Evolutionary conservation across 2,113 vertebrate species (phyloP).

Genomic region (Hassar affinis): DNA sequence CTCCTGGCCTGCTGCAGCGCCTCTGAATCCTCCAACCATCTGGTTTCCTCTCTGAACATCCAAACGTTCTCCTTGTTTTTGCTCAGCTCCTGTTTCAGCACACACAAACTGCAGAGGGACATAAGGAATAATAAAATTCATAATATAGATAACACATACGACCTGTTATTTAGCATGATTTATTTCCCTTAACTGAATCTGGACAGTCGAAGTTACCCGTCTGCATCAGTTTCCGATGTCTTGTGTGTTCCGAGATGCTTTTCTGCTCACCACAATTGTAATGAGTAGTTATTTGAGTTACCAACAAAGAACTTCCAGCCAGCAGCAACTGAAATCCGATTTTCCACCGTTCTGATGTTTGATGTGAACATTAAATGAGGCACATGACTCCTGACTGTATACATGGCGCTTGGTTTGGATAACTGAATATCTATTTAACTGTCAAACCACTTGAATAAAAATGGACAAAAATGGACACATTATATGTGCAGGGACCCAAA

Average conservation of each 20-base stretch:
- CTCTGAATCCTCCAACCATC: constrained; percentile 86
- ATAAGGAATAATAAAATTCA: constrained; percentile 49
- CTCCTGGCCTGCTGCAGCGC: constrained; percentile 83
- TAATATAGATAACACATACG: neutral
- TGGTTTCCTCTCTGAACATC: constrained; percentile 88
- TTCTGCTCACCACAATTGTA: too few species aligned
- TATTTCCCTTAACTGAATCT: neutral
- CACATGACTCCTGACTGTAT: neutral
- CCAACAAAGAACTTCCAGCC: too few species aligned
- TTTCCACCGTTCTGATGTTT: neutral
- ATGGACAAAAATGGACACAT: neutral
- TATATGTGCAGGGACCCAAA: neutral
- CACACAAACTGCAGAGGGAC: constrained; percentile 87
- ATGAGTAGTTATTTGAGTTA: too few species aligned
- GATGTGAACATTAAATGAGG: neutral
- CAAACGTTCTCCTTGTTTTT: constrained; percentile 91
- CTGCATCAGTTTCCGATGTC: neutral
- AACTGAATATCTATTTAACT: too few species aligned
- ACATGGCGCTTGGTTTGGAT: too few species aligned
- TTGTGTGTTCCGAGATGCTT: too few species aligned
- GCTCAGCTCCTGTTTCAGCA: constrained; percentile 85
- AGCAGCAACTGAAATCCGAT: neutral
- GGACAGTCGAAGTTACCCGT: neutral
- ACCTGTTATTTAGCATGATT: neutral
- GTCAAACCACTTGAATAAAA: too few species aligned